These are phyloP conservation scores for Diuraphis noxia DNA, from an alignment of 1,140 invertebrate species.

Conservation along the genomic window DNA sequence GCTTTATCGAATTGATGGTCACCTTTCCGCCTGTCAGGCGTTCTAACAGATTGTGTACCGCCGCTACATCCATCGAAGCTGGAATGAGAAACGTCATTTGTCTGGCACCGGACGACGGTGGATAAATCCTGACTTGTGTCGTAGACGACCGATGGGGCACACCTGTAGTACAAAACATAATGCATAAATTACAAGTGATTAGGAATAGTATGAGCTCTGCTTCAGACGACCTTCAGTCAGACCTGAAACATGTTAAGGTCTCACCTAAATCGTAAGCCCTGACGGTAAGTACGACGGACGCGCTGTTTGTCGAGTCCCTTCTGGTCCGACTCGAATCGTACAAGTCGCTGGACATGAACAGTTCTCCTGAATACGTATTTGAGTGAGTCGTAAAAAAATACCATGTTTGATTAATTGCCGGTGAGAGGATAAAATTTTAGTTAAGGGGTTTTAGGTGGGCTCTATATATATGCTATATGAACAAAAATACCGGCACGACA, in stretches of 20 bases:
- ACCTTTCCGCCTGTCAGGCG: conserved; percentile 77
- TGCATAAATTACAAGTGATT: not conserved
- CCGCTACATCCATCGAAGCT: conserved; percentile 69
- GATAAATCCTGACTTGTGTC: conserved; percentile 70
- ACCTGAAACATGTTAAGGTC: not conserved
- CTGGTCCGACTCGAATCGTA: conserved; percentile 31
- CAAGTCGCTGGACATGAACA: conserved; percentile 4
- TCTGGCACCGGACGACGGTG: conserved; percentile 69
- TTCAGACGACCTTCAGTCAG: too few species aligned
- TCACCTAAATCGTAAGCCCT: conserved; percentile 44
- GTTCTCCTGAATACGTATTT: conserved; percentile 21
- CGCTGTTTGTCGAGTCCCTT: conserved; percentile 17
- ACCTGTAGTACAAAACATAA: conserved; percentile 59
- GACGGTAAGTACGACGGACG: conserved; percentile 21
- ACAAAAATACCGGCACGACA: conserved; percentile 21
- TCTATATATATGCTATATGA: not conserved
- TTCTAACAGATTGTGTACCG: conserved; percentile 73
- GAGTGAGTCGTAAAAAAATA: conserved; percentile 1
- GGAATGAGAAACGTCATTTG: conserved; percentile 79
- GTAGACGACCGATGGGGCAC: conserved; percentile 72
- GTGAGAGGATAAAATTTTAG: not conserved
- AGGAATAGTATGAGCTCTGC: not conserved
- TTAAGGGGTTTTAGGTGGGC: not conserved
- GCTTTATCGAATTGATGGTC: conserved; percentile 72
- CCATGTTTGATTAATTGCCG: not conserved